Base-by-base conservation (phyloP, 1,140 invertebrate species). In the Ladona fulva region DNA sequence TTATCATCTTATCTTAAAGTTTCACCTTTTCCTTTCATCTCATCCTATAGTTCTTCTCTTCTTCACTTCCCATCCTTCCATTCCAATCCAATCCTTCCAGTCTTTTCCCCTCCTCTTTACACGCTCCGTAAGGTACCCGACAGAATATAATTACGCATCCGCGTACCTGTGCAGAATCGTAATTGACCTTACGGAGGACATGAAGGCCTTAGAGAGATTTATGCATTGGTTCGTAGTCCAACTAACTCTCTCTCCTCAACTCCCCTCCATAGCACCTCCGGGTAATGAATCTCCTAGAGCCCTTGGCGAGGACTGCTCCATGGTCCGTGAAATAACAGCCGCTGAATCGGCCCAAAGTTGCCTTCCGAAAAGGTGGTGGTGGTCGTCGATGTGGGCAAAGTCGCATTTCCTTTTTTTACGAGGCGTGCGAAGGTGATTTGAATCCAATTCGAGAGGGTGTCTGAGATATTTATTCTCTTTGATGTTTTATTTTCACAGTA, bases 91-190 rank as follows among this genome's bases (percentile, higher is more conserved):
- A 66, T 66, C 52, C n/a, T 19, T 52, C 44, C 44, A 1, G 29
- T 37, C 29, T 8, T 8, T 37, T 37, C 29, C 29, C 8, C 29
- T 37, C 29, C 29, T 37, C 16, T 66, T 66, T 19, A 66, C 52
- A 66, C 52, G 52, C 52, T 66, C 52, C 52, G 12, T 66, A 37
- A 37, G 29, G 1, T 37, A 66, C 12, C 52, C n/a, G 52, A 22
- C 52, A 12, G 52, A 66, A 66, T 66, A 66, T 66, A 66, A 66
- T 66, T 66, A 66, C 52, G 52, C 52, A 66, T 66, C 52, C 52
- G 16, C 52, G 52, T 66, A 66, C 52, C 52, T 66, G 52, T 19
- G 52, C 52, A 19, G 52, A 66, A 66, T 66, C 52, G 52, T 66
- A 66, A 66, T 66, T 66, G 52, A 66, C 52, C 52, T 66, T 22